phyloP scores from a whole-genome alignment of 2,888 invertebrate species.

The Tipula unca region DNA sequence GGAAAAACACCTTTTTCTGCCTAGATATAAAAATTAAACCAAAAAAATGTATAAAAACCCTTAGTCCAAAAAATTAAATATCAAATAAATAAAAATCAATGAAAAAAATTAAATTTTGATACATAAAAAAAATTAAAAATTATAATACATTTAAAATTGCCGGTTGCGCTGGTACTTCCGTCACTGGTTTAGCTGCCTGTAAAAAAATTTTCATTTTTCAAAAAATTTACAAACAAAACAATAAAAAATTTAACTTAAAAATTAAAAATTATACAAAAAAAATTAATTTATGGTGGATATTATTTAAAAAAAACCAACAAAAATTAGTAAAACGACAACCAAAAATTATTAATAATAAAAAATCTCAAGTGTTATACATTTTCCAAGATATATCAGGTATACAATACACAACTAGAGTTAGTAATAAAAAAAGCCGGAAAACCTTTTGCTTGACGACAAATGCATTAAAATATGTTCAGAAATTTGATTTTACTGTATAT shows the following conservation, averaged over 20 bases:
- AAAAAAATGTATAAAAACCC: neutral
- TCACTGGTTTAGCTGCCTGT: conserved; percentile 62
- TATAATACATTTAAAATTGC: conserved; percentile 43
- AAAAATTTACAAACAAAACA: conserved; percentile 18
- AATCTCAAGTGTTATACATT: conserved; percentile 9
- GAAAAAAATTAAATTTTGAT: conserved; percentile 17
- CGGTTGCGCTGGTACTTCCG: conserved; percentile 51
- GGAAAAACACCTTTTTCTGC: neutral
- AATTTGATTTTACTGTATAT: neutral
- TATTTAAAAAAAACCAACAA: conserved; percentile 15
- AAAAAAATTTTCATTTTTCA: conserved; percentile 43
- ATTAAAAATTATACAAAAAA: conserved; percentile 23
- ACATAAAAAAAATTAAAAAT: conserved; percentile 24
- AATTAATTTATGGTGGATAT: conserved; percentile 22
- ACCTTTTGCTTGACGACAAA: neutral
- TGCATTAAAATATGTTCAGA: neutral
- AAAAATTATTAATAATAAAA: neutral
- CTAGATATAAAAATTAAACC: neutral
- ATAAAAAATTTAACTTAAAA: conserved; percentile 20
- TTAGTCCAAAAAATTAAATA: neutral
- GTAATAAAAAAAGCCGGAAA: neutral
- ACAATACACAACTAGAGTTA: neutral
- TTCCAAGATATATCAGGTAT: neutral
- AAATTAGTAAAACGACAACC: neutral
- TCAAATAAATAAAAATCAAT: conserved; percentile 15